Percentiles rank a stretch among this genome's conserved stretches.
Conservation (phyloP, 2,797 vertebrate genomes). For the Rhinella marina region DNA sequence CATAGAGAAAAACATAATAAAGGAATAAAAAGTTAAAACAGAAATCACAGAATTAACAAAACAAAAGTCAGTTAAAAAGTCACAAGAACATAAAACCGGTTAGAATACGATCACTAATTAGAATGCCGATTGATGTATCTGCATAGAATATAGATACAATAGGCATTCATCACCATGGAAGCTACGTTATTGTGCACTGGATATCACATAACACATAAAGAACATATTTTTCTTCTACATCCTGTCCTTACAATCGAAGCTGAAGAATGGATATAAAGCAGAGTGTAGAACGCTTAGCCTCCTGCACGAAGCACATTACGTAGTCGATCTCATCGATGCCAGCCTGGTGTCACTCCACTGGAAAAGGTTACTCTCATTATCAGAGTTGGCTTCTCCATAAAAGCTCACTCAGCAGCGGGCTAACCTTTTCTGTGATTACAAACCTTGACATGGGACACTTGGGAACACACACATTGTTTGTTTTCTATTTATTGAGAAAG, state of each 20-base stretch:
- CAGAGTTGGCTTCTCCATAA: constrained; percentile 37
- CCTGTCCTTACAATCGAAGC: background rate
- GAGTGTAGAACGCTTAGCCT: background rate
- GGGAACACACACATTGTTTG: constrained; percentile 48
- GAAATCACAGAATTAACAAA: background rate
- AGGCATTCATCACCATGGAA: background rate
- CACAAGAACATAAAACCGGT: background rate
- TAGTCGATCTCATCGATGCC: background rate
- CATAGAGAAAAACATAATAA: background rate
- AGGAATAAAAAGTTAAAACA: background rate
- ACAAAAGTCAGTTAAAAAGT: background rate
- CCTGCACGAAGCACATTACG: background rate
- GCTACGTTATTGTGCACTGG: background rate
- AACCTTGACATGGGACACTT: constrained; percentile 15
- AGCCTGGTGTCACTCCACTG: background rate
- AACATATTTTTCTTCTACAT: background rate
- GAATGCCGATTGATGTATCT: background rate
- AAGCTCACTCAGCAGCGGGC: constrained; percentile 36
- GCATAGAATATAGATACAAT: background rate
- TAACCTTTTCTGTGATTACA: constrained; percentile 48
- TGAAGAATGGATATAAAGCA: background rate
- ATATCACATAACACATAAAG: background rate
- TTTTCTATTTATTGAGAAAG: constrained; percentile 56
- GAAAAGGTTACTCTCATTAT: constrained; percentile 55
- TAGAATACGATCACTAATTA: background rate